Evolutionary conservation across 1,140 invertebrate genomes (phyloP).

Genomic region (Neodiprion virginianus): DNA sequence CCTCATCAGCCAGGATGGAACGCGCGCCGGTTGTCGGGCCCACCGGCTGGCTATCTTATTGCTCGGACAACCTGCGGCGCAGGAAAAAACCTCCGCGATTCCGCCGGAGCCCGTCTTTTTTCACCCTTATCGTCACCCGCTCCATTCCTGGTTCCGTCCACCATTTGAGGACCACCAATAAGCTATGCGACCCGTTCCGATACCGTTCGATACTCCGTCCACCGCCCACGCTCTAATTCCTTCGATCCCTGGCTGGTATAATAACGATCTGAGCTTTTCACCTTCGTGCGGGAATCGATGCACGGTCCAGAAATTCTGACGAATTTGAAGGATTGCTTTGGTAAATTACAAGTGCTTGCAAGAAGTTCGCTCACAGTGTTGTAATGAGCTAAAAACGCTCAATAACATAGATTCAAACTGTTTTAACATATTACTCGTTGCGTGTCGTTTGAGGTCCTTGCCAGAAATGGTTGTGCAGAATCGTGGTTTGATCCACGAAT

Average conservation of each 20-base stretch:
- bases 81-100: constrained; percentile 16
- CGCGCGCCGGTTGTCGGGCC: constrained; percentile 17
- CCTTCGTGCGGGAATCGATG: constrained; percentile 28
- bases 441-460: no score
- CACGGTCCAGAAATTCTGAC: no score
- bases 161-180: constrained; percentile 56
- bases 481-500: no score
- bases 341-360: no score
- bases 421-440: no score
- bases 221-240: constrained; percentile 41
- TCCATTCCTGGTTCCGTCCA: constrained; percentile 36
- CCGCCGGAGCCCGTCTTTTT: constrained; percentile 19
- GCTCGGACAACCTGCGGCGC: constrained; percentile 14
- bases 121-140: constrained; percentile 13
- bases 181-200: constrained; percentile 46
- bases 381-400: no score
- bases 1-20: constrained; percentile 19
- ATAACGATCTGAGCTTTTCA: constrained; percentile 36
- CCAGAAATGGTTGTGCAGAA: no score
- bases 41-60: constrained; percentile 19
- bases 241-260: constrained; percentile 40
- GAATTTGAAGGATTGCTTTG: no score
- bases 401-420: no score
- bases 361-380: no score
- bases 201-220: constrained; percentile 39